Base-by-base conservation (phyloP, 2,797 vertebrate species). In the Coreius guichenoti region DNA sequence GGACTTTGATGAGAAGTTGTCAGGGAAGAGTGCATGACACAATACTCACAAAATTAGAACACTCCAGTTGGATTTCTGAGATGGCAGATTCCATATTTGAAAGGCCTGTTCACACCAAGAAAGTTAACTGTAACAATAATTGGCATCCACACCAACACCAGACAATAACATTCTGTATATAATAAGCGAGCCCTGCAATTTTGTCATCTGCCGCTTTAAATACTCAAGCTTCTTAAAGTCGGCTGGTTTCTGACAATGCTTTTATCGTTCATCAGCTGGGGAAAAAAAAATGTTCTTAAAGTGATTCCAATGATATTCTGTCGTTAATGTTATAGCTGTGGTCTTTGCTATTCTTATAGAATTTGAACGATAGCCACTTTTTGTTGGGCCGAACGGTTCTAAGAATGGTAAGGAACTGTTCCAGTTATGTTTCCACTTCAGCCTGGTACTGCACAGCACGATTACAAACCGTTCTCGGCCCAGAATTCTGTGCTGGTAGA, bases 1-100 rank as follows among this genome's bases (percentile, higher is more conserved):
- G 96, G 94, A 97, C 93, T 97, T 95, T 87, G 91, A 94, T 85
- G 95, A 95, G 87, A 93, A 91, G 88, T 91, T 92, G 88, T 91
- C 92, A 88, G 93, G 87, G 19, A 93, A 94, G 84, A 91, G 86
- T 80, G 93, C 93, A 89, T 96, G 94, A 95, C 89, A 89, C 89
- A 92, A 43, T 91, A 90, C 86, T 76, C 89, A 91, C 89, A 87
- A 88, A 90, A 87, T 26, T 79, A 85, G 70, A 86, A 79, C 89
- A 78, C 67, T 90, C 65, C 82, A 74, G 86, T 89, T 73, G 72
- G 77, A 39, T 79, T 80, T 81, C 33, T 92, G 83, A 90, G 79
- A 90, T 65, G 21, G 23, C 65, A 56, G 31, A 51, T 70, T 82
- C 31, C 36, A 33, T 82, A 5, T 54, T 88, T 90, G 88, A 93